phyloP scores from a whole-genome alignment of 2,113 vertebrate genomes.

The Peromyscus maniculatus region DNA sequence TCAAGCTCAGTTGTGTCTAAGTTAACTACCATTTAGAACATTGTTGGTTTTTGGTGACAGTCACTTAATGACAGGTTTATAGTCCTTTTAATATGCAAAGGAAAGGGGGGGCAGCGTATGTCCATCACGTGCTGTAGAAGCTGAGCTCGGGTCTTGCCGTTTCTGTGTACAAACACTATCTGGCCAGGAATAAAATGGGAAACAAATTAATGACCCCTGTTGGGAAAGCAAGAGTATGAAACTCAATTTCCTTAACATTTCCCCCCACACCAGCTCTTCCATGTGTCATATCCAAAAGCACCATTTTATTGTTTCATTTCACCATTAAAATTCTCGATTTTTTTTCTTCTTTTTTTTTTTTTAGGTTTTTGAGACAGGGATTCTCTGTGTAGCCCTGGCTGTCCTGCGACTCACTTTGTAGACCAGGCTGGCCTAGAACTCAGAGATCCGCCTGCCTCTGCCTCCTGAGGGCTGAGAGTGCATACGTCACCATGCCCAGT shows the following conservation, averaged over 20 bases:
- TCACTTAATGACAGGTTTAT: not conserved
- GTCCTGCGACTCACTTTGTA: too few relatives aligned
- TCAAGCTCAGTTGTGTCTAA: conserved; percentile 9
- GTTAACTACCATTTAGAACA: not conserved
- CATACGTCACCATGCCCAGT: too few relatives aligned
- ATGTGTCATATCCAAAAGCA: not conserved
- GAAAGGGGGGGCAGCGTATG: not conserved
- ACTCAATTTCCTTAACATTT: not conserved
- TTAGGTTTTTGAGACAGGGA: too few relatives aligned
- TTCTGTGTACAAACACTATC: not conserved
- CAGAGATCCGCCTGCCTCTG: too few relatives aligned
- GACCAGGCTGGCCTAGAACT: too few relatives aligned
- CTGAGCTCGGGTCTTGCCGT: conserved; percentile 15
- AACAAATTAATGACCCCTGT: not conserved
- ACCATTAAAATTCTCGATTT: conserved; percentile 31
- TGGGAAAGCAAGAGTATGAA: conserved; percentile 43
- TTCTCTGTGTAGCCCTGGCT: too few relatives aligned
- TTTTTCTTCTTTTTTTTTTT: too few relatives aligned
- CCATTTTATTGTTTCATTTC: conserved; percentile 29
- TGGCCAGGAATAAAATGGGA: not conserved
- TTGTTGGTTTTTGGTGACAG: not conserved
- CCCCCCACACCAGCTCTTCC: not conserved
- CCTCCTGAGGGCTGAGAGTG: too few relatives aligned
- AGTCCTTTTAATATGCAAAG: not conserved
- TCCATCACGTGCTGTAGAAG: not conserved